Evolutionary conservation across 1,140 invertebrate species (phyloP), one percentile per base, ranked within the genome.

Genomic region (Drosophila jambulina): DNA sequence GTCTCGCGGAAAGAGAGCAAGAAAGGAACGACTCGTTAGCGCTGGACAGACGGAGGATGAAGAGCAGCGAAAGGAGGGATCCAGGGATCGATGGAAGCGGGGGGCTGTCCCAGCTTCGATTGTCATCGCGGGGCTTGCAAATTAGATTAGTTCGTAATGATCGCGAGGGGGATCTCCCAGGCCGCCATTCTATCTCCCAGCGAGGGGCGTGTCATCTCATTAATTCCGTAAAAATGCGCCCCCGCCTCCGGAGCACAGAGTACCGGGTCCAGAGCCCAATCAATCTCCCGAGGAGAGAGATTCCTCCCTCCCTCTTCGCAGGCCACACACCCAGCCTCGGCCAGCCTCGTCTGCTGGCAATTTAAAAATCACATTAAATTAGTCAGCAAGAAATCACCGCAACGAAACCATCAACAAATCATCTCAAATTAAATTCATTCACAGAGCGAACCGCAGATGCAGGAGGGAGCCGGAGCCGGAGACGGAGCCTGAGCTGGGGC

Each of bases 351-450:
- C 42, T 48, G 59, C 56, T 54, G 81, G 85, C 86, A 90, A 90
- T 90, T 90, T 90, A 90, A 90, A 90, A 90, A 90, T 90, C 85
- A 90, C 85, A 90, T 90, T 90, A 90, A 90, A 90, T 90, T 90
- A 90, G 85, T 90, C 85, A 90, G 85, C 85, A 90, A 90, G 85
- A 90, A 90, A 90, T 90, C 85, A 90, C 85, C 86, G 86, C 85
- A 90, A 90, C 85, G 85, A 90, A 90, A 90, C 86, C 85, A 90
- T 90, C 85, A 90, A 90, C 85, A 90, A 90, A 90, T 90, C 85
- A 90, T 90, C 85, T 85, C 86, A 90, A 90, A 90, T 90, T 90
- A 90, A 90, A 90, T 90, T 90, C 85, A 88, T 88, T 88, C 80
- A 88, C 49, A 80, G 80, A 75, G 64, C 40, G 40, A 60, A 59